Evolutionary conservation across 2,113 vertebrate genomes (phyloP), one percentile per base, ranked within the genome.

Genomic region (Pleuronectes platessa): DNA sequence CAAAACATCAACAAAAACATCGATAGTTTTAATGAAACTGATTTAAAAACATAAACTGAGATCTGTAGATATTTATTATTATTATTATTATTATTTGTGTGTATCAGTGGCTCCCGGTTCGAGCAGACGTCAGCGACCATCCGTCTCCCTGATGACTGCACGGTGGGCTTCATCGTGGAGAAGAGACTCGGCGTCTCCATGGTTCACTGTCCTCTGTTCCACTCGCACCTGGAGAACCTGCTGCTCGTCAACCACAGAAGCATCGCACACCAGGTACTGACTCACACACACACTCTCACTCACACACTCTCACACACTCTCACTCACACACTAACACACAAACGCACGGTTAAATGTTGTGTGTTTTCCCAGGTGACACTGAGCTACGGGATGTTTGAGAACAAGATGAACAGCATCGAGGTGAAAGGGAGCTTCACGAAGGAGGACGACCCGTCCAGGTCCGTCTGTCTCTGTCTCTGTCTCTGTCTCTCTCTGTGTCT

Each of bases 221-320:
- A 98, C 82, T 99, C 96, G 0, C 96, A 98, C 89, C 92, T 99
- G 90, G 97, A 98, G 89, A 97, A 96, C 85, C 89, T 98, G 71
- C 95, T 95, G 80, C 93, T 96, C 61, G 89, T 98, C 40, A 80
- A 90, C 5, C 73, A 86, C 0, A 82, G 91, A 21, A 90, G 88
- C 78, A 93, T 98, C 23, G 85, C 21, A 0, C 61, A 82, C 4
- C 91, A 91, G 88, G 89, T 90, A 49, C 9, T 0, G 7, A 17
- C 4, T 1, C 27, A 26, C 6, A 4, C 15, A 17, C 3, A 8
- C 27, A 23, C 56, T 27, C 40, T 18, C 17, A 15, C 31, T 70
- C 9, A 76, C 54, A 65, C 62, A 49, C 14, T 5, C 62, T 18
- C 42, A 71, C 11, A 14, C 60, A 66, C 26, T n/a, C n/a, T n/a